Evolutionary conservation across 1,140 invertebrate genomes (phyloP).

Genomic region (Pogonognathellus flavescens): DNA sequence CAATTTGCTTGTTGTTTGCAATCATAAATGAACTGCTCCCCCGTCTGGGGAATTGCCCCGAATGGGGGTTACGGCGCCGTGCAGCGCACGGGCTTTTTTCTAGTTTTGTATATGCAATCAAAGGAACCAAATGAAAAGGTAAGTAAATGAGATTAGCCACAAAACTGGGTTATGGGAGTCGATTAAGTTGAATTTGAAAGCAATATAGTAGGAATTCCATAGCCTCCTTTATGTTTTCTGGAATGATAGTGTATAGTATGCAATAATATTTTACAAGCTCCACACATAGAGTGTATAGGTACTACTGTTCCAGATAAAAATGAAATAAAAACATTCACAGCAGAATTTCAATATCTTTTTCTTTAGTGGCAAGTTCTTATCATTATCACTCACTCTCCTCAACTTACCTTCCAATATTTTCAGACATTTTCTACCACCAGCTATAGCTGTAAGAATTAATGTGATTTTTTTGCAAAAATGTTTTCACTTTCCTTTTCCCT

Average conservation of each 20-base stretch:
- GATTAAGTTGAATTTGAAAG: neutral
- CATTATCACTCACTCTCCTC: conserved; percentile 28
- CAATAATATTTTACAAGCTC: neutral
- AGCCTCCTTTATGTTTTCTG: neutral
- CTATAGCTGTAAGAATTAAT: neutral
- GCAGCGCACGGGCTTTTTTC: too few relatives aligned
- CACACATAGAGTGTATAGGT: neutral
- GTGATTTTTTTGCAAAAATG: conserved; percentile 28
- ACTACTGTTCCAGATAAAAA: neutral
- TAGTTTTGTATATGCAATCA: neutral
- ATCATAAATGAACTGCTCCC: too few relatives aligned
- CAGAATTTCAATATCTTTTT: conserved; percentile 12
- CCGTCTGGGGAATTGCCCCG: too few relatives aligned
- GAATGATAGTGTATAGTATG: neutral
- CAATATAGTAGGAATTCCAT: neutral
- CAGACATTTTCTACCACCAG: neutral
- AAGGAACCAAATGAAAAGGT: neutral
- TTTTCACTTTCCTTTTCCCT: conserved; percentile 28
- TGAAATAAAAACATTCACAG: neutral
- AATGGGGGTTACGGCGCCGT: too few relatives aligned
- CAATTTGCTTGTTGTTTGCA: too few relatives aligned
- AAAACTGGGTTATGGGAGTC: neutral
- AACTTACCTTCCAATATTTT: neutral
- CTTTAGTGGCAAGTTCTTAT: conserved; percentile 16
- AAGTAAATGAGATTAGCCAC: neutral